phyloP scores from a whole-genome alignment of 2,888 invertebrate species.

The Cheilosia variabilis region DNA sequence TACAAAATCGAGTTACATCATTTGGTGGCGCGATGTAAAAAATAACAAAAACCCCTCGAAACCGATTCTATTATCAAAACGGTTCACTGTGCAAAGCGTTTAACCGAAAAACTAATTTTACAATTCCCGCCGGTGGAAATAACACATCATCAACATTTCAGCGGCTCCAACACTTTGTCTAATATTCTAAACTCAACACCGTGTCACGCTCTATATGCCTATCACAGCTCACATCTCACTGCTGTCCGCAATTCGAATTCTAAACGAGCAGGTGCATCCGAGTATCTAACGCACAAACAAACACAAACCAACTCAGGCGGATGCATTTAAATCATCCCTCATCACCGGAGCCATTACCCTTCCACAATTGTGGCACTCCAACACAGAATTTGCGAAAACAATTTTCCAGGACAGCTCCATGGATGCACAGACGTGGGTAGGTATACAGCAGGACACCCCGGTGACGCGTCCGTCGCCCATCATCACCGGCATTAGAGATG shows the following conservation, averaged over 20 bases:
- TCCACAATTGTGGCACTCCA: not conserved
- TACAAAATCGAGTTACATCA: too few species aligned
- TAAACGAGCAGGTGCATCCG: conserved; percentile 42
- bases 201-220: not conserved
- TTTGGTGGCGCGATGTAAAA: too few species aligned
- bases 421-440: not conserved
- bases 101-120: conserved; percentile 9
- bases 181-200: conserved; percentile 18
- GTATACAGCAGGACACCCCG: not conserved
- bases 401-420: conserved; percentile 48
- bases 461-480: conserved; percentile 4
- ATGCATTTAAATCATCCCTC: conserved; percentile 73
- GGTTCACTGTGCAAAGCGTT: conserved; percentile 8
- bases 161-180: conserved; percentile 32
- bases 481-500: conserved; percentile 31
- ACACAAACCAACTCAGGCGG: conserved; percentile 64
- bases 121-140: conserved; percentile 41
- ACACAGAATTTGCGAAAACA: conserved; percentile 52
- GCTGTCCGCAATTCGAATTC: conserved; percentile 36
- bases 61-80: conserved; percentile 39
- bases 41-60: not conserved
- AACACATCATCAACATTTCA: conserved; percentile 59
- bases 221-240: not conserved
- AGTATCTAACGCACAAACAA: conserved; percentile 49
- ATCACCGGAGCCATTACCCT: conserved; percentile 67